phyloP scores from a whole-genome alignment of 2,797 vertebrate genomes.

The Anguilla obscura region DNA sequence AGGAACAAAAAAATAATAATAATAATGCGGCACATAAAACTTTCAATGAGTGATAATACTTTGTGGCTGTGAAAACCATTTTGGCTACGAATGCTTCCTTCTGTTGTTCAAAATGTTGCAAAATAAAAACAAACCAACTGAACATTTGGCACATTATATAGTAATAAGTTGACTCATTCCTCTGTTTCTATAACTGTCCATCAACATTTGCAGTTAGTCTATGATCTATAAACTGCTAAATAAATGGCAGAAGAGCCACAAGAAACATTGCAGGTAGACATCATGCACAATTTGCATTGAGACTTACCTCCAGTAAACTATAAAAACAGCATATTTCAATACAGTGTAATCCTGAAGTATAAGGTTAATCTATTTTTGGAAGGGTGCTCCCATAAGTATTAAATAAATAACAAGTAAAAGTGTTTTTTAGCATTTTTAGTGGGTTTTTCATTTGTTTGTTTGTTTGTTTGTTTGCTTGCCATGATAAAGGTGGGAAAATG shows the following conservation, averaged over 20 bases:
- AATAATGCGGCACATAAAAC: conserved; percentile 41
- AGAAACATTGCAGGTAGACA: not conserved
- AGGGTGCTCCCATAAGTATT: not conserved
- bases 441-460: too few relatives aligned
- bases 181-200: conserved; percentile 27
- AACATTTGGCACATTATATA: conserved; percentile 57
- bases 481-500: not conserved
- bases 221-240: conserved; percentile 3
- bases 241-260: not conserved
- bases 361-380: not conserved
- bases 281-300: not conserved
- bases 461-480: too few relatives aligned
- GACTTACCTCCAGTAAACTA: not conserved
- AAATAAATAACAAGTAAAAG: too few relatives aligned
- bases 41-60: conserved; percentile 44
- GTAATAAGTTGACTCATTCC: conserved; percentile 27
- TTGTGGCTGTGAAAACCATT: conserved; percentile 52
- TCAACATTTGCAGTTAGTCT: conserved; percentile 25
- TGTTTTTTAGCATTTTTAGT: too few relatives aligned
- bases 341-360: too few relatives aligned
- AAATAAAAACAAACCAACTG: conserved; percentile 44
- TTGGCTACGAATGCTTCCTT: conserved; percentile 42
- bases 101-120: conserved; percentile 32
- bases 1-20: not conserved
- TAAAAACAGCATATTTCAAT: too few relatives aligned